A percentile compares a stretch with the other conserved stretches of the same genome.
Evolutionary conservation across 2,113 vertebrate species (phyloP).

Genomic region (Oenanthe melanoleuca): DNA sequence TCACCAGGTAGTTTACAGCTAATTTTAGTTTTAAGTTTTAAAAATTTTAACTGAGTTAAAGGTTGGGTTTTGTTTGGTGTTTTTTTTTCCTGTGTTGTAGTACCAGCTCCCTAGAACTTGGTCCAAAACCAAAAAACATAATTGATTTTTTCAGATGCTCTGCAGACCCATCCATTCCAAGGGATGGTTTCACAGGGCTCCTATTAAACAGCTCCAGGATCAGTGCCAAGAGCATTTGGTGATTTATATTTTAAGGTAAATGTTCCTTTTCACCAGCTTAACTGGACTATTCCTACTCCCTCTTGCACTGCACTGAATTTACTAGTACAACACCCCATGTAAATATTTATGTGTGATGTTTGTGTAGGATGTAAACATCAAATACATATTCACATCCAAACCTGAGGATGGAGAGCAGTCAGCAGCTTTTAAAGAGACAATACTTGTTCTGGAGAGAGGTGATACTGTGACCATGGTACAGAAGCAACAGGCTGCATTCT

Average conservation of each 20-base stretch:
- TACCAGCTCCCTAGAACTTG: background rate
- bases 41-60: background rate
- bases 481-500: background rate
- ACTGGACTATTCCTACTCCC: background rate
- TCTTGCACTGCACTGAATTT: background rate
- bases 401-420: background rate
- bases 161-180: background rate
- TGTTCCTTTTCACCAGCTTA: background rate
- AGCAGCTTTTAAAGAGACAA: background rate
- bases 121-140: background rate
- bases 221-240: background rate
- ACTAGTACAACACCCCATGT: background rate
- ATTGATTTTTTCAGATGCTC: background rate
- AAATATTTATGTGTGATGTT: background rate
- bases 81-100: background rate
- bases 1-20: background rate
- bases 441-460: rapidly evolving
- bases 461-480: background rate
- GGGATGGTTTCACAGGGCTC: background rate
- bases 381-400: background rate
- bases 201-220: conserved; percentile 14
- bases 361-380: background rate
- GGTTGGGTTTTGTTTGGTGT: background rate
- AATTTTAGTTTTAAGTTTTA: background rate
- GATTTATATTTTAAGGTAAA: conserved; percentile 41